These are phyloP conservation scores for Eremophila alpestris DNA, from an alignment of 2,797 vertebrate genomes.

Conservation along the genomic window DNA sequence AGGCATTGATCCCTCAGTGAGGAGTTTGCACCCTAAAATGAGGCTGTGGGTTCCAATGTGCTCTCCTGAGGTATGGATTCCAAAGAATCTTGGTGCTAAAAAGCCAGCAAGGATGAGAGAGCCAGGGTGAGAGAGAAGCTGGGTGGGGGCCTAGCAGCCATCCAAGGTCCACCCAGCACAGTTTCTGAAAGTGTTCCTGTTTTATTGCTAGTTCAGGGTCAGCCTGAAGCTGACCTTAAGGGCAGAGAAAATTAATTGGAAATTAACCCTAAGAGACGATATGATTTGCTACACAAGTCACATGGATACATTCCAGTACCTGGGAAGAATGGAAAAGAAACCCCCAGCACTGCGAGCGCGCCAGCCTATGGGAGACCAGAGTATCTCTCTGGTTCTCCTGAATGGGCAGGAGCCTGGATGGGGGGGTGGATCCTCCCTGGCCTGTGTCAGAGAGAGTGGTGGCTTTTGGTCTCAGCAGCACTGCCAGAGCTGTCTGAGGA, in stretches of 20 bases:
- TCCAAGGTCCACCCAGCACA: neutral
- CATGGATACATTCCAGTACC: neutral
- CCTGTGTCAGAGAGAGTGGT: too few species aligned
- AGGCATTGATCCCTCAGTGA: neutral
- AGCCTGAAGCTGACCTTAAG: neutral
- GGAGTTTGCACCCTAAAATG: neutral
- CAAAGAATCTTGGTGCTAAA: neutral
- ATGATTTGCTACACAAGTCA: neutral
- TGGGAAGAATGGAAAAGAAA: neutral
- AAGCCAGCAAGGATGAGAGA: neutral
- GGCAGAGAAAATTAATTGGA: neutral
- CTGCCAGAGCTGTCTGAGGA: too few species aligned
- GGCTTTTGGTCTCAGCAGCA: too few species aligned
- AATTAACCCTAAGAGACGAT: neutral
- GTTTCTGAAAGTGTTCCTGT: neutral
- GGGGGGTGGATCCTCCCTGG: too few species aligned
- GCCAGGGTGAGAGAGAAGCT: neutral
- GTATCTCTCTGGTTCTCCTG: too few species aligned
- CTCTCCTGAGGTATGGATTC: neutral
- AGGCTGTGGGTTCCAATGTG: neutral
- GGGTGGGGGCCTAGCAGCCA: neutral
- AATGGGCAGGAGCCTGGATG: too few species aligned
- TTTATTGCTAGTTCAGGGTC: neutral
- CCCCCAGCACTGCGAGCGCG: accelerated
- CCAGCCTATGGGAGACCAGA: neutral